Evolutionary conservation across 2,113 vertebrate genomes (phyloP).

Genomic region (Emberiza fucata): DNA sequence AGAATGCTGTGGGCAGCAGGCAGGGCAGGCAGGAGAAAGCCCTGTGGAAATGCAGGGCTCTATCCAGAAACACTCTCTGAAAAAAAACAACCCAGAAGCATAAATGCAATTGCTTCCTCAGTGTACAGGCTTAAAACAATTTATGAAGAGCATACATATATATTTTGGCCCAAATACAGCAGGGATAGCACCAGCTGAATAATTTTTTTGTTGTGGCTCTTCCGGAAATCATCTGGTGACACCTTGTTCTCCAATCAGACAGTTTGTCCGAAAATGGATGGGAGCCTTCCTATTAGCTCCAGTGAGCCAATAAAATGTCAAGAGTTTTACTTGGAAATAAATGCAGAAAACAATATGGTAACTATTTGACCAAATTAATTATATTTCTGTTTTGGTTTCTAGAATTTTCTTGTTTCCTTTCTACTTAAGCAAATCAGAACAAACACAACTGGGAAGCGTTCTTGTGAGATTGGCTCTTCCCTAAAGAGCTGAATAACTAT

Average conservation of each 20-base stretch:
- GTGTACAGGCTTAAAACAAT: not conserved
- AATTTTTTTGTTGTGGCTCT: not conserved
- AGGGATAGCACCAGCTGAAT: not conserved
- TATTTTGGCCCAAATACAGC: not conserved
- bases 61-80: not conserved
- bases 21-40: not conserved
- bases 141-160: not conserved
- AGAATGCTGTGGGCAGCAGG: not conserved
- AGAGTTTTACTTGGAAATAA: not conserved
- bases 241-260: not conserved
- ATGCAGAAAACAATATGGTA: not conserved
- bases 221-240: not conserved
- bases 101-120: not conserved
- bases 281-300: not conserved
- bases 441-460: not conserved
- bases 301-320: not conserved
- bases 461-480: not conserved
- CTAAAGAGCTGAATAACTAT: not conserved
- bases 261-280: not conserved
- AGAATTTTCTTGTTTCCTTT: not conserved
- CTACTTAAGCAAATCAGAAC: not conserved
- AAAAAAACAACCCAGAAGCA: not conserved
- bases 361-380: not conserved
- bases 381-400: not conserved
- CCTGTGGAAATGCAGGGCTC: not conserved